Conservation (phyloP, 1,140 invertebrate species). For the Pteromalus puparum region DNA sequence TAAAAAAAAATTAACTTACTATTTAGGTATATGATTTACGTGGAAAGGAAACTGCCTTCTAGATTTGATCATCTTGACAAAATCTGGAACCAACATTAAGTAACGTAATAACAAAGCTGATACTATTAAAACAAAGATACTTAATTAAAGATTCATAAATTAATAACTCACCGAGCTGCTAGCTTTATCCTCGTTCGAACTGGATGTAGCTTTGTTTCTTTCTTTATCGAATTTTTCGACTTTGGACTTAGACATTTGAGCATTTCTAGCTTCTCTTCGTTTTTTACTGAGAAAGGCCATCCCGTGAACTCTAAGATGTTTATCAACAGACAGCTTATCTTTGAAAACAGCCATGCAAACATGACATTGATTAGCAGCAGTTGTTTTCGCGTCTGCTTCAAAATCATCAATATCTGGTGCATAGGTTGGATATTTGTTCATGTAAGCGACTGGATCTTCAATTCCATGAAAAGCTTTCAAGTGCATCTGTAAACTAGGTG, state of each 20-base stretch:
- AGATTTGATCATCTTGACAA: neutral
- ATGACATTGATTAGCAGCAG: slow-evolving; percentile 80
- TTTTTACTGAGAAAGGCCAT: slow-evolving; percentile 79
- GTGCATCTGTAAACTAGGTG: slow-evolving; percentile 80
- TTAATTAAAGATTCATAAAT: neutral
- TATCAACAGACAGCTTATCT: slow-evolving; percentile 73
- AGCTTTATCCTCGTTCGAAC: neutral
- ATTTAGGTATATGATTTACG: too few relatives aligned
- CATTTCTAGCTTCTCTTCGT: slow-evolving; percentile 68
- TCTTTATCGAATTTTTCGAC: slow-evolving; percentile 52
- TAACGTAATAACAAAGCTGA: neutral
- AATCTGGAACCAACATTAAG: neutral
- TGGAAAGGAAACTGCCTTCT: neutral
- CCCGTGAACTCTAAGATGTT: slow-evolving; percentile 81
- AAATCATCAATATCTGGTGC: slow-evolving; percentile 72
- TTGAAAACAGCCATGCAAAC: slow-evolving; percentile 80
- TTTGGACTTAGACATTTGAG: slow-evolving; percentile 54
- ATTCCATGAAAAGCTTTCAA: slow-evolving; percentile 79
- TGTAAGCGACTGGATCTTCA: slow-evolving; percentile 76
- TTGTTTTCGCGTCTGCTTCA: slow-evolving; percentile 66
- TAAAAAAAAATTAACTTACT: too few relatives aligned
- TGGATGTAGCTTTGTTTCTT: neutral
- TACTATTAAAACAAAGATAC: neutral
- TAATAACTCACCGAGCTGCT: neutral
- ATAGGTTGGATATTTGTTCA: slow-evolving; percentile 76